phyloP scores from a whole-genome alignment of 1,140 invertebrate species.

The Sarcophaga bullata region DNA sequence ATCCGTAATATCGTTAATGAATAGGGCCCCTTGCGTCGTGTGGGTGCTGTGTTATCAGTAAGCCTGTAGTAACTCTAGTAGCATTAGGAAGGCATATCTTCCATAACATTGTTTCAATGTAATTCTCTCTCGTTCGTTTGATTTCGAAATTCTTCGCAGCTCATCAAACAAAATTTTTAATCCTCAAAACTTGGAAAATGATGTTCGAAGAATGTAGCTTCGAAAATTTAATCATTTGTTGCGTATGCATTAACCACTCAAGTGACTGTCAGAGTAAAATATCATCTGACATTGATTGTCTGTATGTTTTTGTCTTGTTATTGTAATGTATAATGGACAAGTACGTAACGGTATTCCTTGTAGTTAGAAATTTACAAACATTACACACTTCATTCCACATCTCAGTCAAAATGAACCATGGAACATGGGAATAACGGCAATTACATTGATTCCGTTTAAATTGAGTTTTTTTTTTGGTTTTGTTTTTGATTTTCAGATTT shows the following conservation, averaged over 20 bases:
- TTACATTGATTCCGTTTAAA: neutral
- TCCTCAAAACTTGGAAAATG: constrained; percentile 41
- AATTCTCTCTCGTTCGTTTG: neutral
- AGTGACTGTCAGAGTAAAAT: constrained; percentile 50
- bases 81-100: too few species aligned
- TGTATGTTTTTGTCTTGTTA: neutral
- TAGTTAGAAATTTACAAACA: neutral
- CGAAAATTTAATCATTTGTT: constrained; percentile 52
- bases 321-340: neutral
- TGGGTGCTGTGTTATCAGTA: too few species aligned
- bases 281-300: neutral
- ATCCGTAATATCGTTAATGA: too few species aligned
- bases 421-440: too few species aligned
- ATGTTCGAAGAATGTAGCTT: constrained; percentile 43
- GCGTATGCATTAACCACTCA: constrained; percentile 55
- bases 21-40: too few species aligned
- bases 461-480: neutral
- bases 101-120: neutral
- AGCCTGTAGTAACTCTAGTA: too few species aligned
- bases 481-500: too few species aligned
- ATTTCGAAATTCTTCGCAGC: constrained; percentile 22
- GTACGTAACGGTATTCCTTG: neutral
- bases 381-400: too few species aligned
- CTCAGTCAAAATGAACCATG: too few species aligned
- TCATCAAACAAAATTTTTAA: constrained; percentile 34